A percentile compares a stretch with the other conserved stretches of the same genome.
These are phyloP conservation scores for Dolichomitus sp. DNA, from an alignment of 2,888 invertebrate genomes.

Conservation along the genomic window DNA sequence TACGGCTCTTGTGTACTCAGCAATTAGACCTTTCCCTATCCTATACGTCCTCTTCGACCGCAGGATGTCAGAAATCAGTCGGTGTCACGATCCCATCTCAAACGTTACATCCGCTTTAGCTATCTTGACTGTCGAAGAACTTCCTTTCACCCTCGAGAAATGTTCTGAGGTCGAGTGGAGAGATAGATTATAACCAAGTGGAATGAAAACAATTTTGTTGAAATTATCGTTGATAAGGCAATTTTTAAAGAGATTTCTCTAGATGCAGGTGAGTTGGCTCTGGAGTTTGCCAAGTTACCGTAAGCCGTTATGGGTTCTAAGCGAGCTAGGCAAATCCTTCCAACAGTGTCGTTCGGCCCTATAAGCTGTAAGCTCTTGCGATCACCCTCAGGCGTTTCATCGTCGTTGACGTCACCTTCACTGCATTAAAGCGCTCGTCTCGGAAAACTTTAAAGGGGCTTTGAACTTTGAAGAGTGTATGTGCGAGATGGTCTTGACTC, in stretches of 20 bases:
- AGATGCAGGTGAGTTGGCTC: not conserved
- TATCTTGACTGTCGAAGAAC: not conserved
- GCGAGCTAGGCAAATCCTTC: conserved; percentile 14
- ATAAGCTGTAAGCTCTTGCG: conserved; percentile 30
- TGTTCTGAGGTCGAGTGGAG: not conserved
- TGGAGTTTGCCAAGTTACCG: conserved; percentile 14
- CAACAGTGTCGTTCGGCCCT: conserved; percentile 39
- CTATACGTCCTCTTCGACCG: not conserved
- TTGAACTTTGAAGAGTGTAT: not conserved
- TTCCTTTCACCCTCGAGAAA: not conserved
- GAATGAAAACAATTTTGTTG: not conserved
- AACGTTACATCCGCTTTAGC: conserved; percentile 3
- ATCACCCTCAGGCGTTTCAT: conserved; percentile 12
- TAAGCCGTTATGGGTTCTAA: conserved; percentile 8
- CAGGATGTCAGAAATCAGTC: conserved; percentile 2
- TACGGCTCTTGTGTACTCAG: conserved; percentile 32
- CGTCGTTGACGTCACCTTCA: conserved; percentile 34
- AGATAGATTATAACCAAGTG: not conserved
- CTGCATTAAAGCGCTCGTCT: conserved; percentile 37
- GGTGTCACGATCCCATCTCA: not conserved
- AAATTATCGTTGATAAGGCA: not conserved
- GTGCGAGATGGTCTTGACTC: conserved; percentile 14
- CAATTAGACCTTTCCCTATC: conserved; percentile 39
- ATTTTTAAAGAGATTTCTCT: conserved; percentile 6
- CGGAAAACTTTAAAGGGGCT: conserved; percentile 30